phyloP scores from a whole-genome alignment of 2,888 invertebrate species.

The Dynastes tityus region DNA sequence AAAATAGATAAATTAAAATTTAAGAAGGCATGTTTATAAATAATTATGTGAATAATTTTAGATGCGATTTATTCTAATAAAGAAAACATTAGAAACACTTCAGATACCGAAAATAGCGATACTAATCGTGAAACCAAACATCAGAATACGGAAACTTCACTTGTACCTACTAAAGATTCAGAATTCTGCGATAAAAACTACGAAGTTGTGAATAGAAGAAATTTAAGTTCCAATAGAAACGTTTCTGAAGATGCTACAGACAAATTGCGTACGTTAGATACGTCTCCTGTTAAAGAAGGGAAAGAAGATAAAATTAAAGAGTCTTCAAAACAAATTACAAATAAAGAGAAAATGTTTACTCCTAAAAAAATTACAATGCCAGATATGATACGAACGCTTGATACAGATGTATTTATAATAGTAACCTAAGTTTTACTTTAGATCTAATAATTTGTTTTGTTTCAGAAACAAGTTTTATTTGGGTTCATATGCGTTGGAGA shows the following conservation, averaged over 20 bases:
- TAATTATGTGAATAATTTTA: constrained; percentile 55
- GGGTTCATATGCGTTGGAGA: constrained; percentile 72
- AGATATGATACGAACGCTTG: constrained; percentile 24
- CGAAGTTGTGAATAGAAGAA: constrained; percentile 42
- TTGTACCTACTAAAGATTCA: constrained; percentile 25
- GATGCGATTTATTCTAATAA: constrained; percentile 61
- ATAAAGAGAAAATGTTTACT: constrained; percentile 4
- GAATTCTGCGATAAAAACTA: constrained; percentile 43
- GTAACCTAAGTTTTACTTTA: background rate
- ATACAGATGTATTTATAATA: constrained; percentile 26
- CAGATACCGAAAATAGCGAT: constrained; percentile 56
- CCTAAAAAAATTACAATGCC: constrained; percentile 2
- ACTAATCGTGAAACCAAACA: constrained; percentile 54
- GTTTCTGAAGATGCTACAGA: background rate
- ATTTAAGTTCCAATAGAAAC: constrained; percentile 12
- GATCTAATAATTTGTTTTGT: constrained; percentile 18
- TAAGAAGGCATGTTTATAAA: constrained; percentile 10
- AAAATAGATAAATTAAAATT: constrained; percentile 51
- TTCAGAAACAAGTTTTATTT: constrained; percentile 69
- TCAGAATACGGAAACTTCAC: constrained; percentile 56
- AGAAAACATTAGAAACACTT: constrained; percentile 55
- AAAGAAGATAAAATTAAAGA: constrained; percentile 1
- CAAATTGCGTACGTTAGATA: constrained; percentile 12
- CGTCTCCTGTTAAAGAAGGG: constrained; percentile 15
- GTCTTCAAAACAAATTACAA: constrained; percentile 9